Evolutionary conservation across 2,113 vertebrate genomes (phyloP), one percentile per base, ranked within the genome.

Genomic region (Hassar affinis): DNA sequence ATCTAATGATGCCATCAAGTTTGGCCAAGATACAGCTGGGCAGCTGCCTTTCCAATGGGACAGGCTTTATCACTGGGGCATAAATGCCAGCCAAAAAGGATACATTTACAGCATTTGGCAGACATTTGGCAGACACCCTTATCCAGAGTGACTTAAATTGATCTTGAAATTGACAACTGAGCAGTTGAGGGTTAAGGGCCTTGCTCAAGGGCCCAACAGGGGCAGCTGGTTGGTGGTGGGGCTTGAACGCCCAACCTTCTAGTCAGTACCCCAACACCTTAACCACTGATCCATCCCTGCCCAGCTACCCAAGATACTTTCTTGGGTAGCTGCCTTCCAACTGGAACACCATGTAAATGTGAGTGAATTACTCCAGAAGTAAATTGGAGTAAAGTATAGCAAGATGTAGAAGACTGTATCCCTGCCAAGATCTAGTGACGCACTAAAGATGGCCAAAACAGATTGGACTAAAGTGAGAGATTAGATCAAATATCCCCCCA

Each of bases 391-490:
- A 10, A 69, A 66, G 22, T 69, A 9, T 11, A 69, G 35, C n/a
- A n/a, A 42, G 66, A 45, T 6, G 27, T 72, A n/a, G n/a, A 10
- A 72, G 1, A 22, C 22, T 4, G 25, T 17, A 78, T 47, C 56
- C 77, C n/a, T 79, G 20, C n/a, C 12, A 61, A 82, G 35, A 20
- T 56, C 38, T 45, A 27, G 25, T 25, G 3, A 74, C 12, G 22
- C 45, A 18, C 5, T 72, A 47, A 47, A 11, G n/a, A 72, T 59
- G 38, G 14, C 42, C 71, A n/a, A 74, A 47, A 25, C 15, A 74
- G 80, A 74, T 42, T 6, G 42, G 49, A 64, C 81, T 64, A 38
- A 76, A 77, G 18, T 17, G 17, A 59, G 27, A 61, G 42, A 77
- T 75, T 52, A 17, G 20, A 51, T 52, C 17, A 75, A 75, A 52